Percentiles rank a stretch among this genome's conserved stretches.
These are phyloP conservation scores for Phylloscopus trochiloides DNA, from an alignment of 2,113 vertebrate genomes.

Conservation along the genomic window DNA sequence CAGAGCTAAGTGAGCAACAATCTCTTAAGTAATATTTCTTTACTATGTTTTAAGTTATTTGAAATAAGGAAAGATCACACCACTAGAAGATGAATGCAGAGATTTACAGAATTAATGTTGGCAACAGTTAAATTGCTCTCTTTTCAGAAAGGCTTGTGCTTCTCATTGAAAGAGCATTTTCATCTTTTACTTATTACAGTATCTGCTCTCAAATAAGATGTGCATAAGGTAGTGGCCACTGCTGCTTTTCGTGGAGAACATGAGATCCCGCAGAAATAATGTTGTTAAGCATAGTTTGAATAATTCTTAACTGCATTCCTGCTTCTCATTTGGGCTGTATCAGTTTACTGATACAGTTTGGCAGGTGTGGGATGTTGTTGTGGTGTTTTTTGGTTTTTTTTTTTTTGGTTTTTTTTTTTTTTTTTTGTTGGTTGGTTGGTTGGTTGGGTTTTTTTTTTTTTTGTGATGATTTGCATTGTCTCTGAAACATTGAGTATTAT, in stretches of 20 bases:
- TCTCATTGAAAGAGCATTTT: not conserved
- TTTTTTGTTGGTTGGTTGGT: no score
- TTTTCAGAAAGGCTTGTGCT: not conserved
- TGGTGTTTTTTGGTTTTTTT: no score
- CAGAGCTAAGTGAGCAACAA: not conserved
- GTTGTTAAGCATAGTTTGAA: not conserved
- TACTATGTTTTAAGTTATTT: not conserved
- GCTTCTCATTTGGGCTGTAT: not conserved
- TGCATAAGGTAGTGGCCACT: not conserved
- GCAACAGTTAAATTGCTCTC: not conserved
- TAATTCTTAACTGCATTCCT: constrained; percentile 6
- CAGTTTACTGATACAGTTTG: not conserved
- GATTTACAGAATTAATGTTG: not conserved
- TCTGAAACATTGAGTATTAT: not conserved
- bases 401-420: no score
- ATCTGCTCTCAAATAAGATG: not conserved
- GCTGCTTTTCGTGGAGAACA: not conserved
- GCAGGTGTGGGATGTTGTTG: no score
- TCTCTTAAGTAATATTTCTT: not conserved
- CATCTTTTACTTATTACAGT: not conserved
- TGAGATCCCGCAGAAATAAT: not conserved
- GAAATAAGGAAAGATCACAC: not conserved
- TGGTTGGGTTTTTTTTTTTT: no score
- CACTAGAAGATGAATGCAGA: not conserved
- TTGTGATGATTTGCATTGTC: not conserved